Percentiles rank a stretch among this genome's conserved stretches.
These are phyloP conservation scores for Poecile atricapillus DNA, from an alignment of 2,113 vertebrate species.

Conservation along the genomic window DNA sequence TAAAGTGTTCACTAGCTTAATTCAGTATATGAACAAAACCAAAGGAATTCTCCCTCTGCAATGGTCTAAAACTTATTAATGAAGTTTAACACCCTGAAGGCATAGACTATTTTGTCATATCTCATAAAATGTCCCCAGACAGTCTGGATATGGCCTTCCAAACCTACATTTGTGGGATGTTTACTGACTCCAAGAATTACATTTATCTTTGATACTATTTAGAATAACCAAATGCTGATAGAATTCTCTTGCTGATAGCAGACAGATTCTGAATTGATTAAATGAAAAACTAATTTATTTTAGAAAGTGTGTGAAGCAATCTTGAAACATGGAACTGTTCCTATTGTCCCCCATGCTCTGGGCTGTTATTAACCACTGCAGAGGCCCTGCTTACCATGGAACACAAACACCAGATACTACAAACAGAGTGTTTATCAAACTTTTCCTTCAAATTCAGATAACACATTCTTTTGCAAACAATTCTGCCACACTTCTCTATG, in stretches of 20 bases:
- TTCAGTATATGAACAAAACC: conserved; percentile 11
- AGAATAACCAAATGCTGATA: conserved; percentile 49
- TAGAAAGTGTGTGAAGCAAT: background rate
- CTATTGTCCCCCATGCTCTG: background rate
- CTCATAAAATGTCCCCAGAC: conserved; percentile 15
- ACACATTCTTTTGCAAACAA: background rate
- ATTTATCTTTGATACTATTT: conserved; percentile 16
- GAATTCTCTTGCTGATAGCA: conserved; percentile 21
- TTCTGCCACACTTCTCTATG: background rate
- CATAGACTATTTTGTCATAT: conserved; percentile 37
- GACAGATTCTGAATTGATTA: conserved; percentile 53
- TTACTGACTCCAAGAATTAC: background rate
- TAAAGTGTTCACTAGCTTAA: background rate
- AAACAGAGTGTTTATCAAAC: background rate
- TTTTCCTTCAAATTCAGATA: background rate
- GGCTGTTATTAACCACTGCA: background rate
- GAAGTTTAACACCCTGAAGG: background rate
- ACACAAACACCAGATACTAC: background rate
- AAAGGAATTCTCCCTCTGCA: conserved; percentile 28
- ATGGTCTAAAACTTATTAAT: background rate
- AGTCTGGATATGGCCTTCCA: background rate
- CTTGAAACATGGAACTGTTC: background rate
- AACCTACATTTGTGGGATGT: background rate
- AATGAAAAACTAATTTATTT: conserved; percentile 56
- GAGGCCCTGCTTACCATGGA: background rate